These are phyloP conservation scores for Xerus rutilus DNA, from an alignment of 2,797 vertebrate genomes.

Conservation along the genomic window DNA sequence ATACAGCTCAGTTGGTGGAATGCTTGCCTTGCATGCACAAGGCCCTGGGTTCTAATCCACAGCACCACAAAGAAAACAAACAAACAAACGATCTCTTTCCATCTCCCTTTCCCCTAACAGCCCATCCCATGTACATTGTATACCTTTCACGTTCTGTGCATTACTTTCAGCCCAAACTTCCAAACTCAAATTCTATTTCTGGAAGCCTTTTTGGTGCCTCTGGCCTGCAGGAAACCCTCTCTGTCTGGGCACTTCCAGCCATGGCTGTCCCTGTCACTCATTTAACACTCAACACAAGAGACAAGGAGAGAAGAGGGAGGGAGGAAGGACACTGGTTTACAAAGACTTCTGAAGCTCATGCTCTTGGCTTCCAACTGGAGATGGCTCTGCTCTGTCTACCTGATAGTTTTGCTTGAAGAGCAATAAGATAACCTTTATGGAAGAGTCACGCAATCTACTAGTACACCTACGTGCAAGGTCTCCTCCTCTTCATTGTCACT, in stretches of 20 bases:
- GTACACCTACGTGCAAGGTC: neutral
- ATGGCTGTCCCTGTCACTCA: neutral
- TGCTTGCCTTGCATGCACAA: no score
- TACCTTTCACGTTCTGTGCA: neutral
- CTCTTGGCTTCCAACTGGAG: neutral
- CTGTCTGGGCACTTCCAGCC: neutral
- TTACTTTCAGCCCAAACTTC: neutral
- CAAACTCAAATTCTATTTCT: conserved; percentile 29
- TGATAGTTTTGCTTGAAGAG: neutral
- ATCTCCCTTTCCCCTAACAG: neutral
- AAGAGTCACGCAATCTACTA: neutral
- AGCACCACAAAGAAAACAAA: no score
- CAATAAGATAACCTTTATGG: neutral
- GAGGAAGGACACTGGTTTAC: neutral
- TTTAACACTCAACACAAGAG: neutral
- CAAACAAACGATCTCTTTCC: neutral
- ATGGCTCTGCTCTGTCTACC: neutral
- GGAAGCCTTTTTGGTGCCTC: neutral
- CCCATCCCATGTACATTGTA: neutral
- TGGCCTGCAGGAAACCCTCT: neutral
- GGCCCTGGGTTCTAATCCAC: no score
- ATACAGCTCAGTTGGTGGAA: no score
- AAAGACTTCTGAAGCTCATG: neutral
- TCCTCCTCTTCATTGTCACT: neutral
- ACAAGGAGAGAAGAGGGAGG: neutral